These are phyloP conservation scores for Xestobium rufovillosum DNA, from an alignment of 2,888 invertebrate genomes.

Conservation along the genomic window DNA sequence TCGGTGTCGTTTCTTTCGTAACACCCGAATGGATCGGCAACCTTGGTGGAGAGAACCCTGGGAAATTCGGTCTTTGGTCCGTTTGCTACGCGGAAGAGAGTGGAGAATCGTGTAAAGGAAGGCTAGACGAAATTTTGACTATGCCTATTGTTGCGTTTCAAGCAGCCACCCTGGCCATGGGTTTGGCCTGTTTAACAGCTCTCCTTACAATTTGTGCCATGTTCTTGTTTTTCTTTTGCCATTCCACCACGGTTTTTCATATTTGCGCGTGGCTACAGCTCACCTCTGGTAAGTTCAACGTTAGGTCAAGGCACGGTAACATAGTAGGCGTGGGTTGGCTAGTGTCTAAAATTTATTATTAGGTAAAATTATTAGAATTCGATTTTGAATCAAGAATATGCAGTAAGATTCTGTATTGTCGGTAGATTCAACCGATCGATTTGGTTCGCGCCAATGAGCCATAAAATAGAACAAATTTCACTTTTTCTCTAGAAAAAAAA, in stretches of 20 bases:
- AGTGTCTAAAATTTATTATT: no score
- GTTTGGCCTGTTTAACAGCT: constrained; percentile 76
- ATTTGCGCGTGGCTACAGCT: constrained; percentile 94
- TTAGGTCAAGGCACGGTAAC: no score
- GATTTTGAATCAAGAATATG: background rate
- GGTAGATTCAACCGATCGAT: no score
- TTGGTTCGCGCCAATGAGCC: no score
- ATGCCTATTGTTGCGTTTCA: constrained; percentile 78
- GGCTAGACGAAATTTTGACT: constrained; percentile 65
- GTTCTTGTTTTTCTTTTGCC: constrained; percentile 88
- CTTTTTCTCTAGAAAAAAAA: no score
- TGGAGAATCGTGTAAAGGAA: constrained; percentile 75
- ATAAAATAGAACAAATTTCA: no score
- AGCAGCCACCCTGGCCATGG: constrained; percentile 82
- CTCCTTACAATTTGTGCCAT: constrained; percentile 81
- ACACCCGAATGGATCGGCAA: constrained; percentile 92
- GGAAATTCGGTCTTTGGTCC: constrained; percentile 89
- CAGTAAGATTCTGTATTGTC: no score
- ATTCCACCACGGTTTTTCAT: constrained; percentile 86
- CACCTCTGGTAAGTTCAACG: constrained; percentile 74
- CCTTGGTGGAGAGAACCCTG: constrained; percentile 76
- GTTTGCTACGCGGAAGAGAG: constrained; percentile 73
- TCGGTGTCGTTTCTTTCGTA: constrained; percentile 90
- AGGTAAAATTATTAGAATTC: no score
- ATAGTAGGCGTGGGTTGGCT: no score